A percentile compares a stretch with the other conserved stretches of the same genome.
Conservation (phyloP, 2,113 vertebrate species). For the Recurvirostra avosetta region DNA sequence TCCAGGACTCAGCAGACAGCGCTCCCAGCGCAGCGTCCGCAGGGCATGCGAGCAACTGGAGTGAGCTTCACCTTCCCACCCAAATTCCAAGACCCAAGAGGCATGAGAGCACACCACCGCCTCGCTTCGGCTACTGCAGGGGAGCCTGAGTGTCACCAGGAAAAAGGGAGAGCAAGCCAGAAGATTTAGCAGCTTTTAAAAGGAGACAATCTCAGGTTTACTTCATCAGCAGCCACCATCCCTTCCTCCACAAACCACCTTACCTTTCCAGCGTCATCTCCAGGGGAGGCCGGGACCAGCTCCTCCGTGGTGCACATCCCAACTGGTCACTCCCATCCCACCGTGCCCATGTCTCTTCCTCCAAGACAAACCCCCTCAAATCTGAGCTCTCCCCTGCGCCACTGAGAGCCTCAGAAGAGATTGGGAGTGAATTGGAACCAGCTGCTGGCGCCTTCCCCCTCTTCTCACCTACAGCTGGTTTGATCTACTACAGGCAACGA, state of each 20-base stretch:
- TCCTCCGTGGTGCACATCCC: fast-evolving
- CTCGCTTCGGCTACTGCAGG: neutral
- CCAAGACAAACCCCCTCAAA: fast-evolving
- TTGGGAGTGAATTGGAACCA: neutral
- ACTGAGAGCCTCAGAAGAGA: neutral
- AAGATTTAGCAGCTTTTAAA: neutral
- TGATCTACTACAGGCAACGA: fast-evolving
- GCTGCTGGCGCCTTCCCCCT: neutral
- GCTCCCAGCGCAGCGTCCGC: neutral
- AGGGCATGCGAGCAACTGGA: fast-evolving
- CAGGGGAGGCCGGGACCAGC: fast-evolving
- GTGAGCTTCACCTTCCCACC: neutral
- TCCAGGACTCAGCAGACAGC: neutral
- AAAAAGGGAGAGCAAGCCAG: neutral
- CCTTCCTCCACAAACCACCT: neutral
- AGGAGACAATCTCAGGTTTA: too few relatives aligned
- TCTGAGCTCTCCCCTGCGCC: neutral
- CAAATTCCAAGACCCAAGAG: fast-evolving
- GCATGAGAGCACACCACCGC: fast-evolving
- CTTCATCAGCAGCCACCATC: fast-evolving
- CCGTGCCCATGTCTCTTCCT: fast-evolving
- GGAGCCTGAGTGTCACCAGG: neutral
- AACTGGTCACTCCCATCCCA: neutral
- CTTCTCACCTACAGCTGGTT: neutral
- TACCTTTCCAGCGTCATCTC: neutral